These are phyloP conservation scores for Eidolon dupreanum DNA, from an alignment of 2,797 vertebrate species.

Conservation along the genomic window DNA sequence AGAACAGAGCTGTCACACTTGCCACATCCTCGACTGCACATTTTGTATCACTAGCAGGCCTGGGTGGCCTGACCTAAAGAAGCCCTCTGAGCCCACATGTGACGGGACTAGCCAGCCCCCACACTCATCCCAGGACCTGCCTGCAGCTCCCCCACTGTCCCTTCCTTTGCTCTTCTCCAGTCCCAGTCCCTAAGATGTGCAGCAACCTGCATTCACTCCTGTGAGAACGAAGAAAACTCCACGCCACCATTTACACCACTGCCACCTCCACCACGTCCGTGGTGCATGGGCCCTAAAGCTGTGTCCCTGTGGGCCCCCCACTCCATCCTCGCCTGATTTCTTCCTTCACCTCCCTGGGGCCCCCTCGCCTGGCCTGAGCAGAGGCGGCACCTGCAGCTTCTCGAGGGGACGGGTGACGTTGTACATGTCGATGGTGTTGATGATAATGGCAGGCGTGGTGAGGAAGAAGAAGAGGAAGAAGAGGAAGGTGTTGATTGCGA, in stretches of 20 bases:
- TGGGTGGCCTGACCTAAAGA: not conserved
- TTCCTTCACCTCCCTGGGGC: not conserved
- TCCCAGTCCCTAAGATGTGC: not conserved
- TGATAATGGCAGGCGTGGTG: constrained; percentile 97
- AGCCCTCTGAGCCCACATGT: not conserved
- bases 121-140: not conserved
- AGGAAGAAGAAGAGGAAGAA: constrained; percentile 98
- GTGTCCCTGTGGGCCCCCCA: not conserved
- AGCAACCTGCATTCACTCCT: not conserved
- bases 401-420: constrained; percentile 97
- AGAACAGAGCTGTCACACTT: not conserved
- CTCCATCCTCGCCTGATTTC: not conserved
- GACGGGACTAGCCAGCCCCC: not conserved
- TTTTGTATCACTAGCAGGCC: not conserved
- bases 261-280: not conserved
- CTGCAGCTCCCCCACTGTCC: not conserved
- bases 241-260: not conserved
- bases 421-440: constrained; percentile 99
- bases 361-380: not conserved
- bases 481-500: constrained; percentile 95
- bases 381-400: constrained; percentile 90
- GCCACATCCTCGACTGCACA: not conserved
- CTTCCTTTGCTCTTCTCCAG: not conserved
- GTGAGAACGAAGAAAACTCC: not conserved
- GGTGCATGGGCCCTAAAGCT: rapidly evolving